These are phyloP conservation scores for Cydia pomonella DNA, from an alignment of 1,140 invertebrate species.

Conservation along the genomic window DNA sequence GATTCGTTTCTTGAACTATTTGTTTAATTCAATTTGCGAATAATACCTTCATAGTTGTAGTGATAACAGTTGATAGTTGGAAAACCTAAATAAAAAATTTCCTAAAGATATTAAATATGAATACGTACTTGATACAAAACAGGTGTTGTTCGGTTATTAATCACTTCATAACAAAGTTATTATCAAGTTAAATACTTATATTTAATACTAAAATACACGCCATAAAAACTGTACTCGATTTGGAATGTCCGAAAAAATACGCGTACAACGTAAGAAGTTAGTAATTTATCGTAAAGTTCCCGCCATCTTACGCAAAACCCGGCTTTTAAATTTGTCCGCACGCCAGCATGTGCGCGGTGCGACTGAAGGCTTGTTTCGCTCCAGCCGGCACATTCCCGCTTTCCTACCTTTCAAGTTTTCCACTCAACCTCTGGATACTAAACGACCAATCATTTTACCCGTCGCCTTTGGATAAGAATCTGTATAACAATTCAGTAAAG, in stretches of 20 bases:
- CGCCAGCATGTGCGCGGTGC: conserved; percentile 64
- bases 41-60: too few relatives aligned
- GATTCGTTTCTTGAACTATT: too few relatives aligned
- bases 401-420: conserved; percentile 75
- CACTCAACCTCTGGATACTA: conserved; percentile 36
- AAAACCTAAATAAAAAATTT: too few relatives aligned
- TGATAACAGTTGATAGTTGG: too few relatives aligned
- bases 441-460: conserved; percentile 40
- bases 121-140: conserved; percentile 28
- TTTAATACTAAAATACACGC: conserved; percentile 10
- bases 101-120: neutral
- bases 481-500: conserved; percentile 23
- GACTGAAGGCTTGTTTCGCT: conserved; percentile 70
- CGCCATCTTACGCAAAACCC: conserved; percentile 55
- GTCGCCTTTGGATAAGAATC: conserved; percentile 32
- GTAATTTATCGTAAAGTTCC: conserved; percentile 68
- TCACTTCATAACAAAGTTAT: conserved; percentile 1
- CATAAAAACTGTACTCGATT: neutral
- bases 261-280: conserved; percentile 47
- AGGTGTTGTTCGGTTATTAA: neutral
- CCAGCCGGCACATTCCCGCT: conserved; percentile 66
- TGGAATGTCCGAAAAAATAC: conserved; percentile 23
- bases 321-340: conserved; percentile 49
- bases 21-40: too few relatives aligned
- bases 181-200: neutral